Base-by-base conservation (phyloP, 2,888 invertebrate genomes). In the Eupithecia subumbrata region DNA sequence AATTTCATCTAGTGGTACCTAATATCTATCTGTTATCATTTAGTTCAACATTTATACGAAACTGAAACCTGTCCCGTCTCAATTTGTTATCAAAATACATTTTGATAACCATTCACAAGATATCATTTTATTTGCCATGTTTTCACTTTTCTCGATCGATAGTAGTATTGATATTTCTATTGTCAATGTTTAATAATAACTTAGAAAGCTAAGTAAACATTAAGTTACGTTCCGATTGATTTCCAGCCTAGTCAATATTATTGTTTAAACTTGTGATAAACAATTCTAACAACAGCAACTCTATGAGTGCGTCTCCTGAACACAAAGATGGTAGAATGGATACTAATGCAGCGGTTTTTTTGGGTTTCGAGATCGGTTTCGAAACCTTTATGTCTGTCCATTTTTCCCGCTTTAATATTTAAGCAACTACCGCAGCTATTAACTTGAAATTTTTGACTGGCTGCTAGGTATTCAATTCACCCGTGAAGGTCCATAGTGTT, bases 61-160 rank as follows among this genome's bases (percentile, higher is more conserved):
- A 25, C 8, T 5, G 12, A 60, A 14, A 60, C 5, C 5, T 52
- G 12, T 56, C 8, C 22, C 25, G 5, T 60, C 60, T 67, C n/a
- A 67, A n/a, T 67, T 40, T 40, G 3, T 25, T 60, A 60, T 60
- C 25, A 22, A 56, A 40, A 66, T 14, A 18, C 11, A 9, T 37
- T 40, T 67, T 37, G 12, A 67, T 66, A 66, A 37, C 66, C 16
- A 43, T 30, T 1, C 7, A 30, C 16, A 11, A n/a, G 66, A 37
- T 34, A 75, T 56, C 22, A 25, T 72, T 22, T 22, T 66, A 71
- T 68, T 60, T 25, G 30, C n/a, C 56, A 40, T 45, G 45, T 37
- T 71, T 37, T 63, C 18, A 66, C 68, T 60, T 74, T 56, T 60
- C 43, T 63, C 37, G 12, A 40, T 37, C 37, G 66, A 40, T 25